phyloP scores from a whole-genome alignment of 2,797 vertebrate species.

The Hemibagrus guttatus region DNA sequence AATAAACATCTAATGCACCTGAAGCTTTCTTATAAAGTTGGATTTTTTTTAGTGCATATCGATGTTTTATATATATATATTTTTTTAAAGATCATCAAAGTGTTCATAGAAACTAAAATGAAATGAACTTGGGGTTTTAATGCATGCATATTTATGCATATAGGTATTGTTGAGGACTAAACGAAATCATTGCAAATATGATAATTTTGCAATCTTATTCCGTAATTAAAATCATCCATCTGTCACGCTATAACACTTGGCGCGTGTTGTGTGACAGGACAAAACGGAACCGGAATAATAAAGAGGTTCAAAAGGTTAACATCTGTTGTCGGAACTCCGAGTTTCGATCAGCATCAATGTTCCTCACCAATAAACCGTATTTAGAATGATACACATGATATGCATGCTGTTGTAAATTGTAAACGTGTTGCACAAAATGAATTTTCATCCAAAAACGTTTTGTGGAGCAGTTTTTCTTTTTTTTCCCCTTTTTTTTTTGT shows the following conservation, averaged over 20 bases:
- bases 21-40: too few species aligned
- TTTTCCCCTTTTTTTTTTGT: too few species aligned
- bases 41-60: too few species aligned
- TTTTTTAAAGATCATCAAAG: too few species aligned
- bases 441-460: neutral
- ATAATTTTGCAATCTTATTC: constrained; percentile 61
- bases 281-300: constrained; percentile 66
- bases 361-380: neutral
- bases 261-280: constrained; percentile 68
- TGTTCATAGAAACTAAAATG: neutral
- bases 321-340: constrained; percentile 63
- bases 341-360: constrained; percentile 28
- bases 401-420: neutral
- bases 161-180: constrained; percentile 1
- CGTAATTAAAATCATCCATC: constrained; percentile 74
- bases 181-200: constrained; percentile 47
- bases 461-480: too few species aligned
- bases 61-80: too few species aligned
- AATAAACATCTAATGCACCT: neutral
- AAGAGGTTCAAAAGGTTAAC: constrained; percentile 67
- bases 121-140: neutral
- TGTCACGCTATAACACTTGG: constrained; percentile 74
- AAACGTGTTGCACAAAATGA: neutral
- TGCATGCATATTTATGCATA: neutral
- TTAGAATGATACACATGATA: neutral